Conservation (phyloP, 2,113 vertebrate genomes). For the Anser brachyrhynchus region DNA sequence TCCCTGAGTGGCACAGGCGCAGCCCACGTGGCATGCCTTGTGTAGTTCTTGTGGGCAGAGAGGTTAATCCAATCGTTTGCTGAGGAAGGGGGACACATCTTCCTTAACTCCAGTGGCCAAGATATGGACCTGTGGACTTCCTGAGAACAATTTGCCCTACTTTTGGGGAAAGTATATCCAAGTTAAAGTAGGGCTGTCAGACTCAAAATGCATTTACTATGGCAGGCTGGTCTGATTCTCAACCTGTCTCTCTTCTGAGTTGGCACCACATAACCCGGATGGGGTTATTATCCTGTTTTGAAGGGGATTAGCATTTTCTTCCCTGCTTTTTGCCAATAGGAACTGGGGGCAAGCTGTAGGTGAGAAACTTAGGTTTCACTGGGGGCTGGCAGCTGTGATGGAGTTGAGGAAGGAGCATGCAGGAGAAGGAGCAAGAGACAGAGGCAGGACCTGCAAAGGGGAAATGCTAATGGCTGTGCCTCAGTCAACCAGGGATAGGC, state of each 20-base stretch:
- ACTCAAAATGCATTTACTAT: neutral
- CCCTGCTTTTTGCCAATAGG: neutral
- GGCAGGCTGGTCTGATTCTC: neutral
- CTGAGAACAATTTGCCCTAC: neutral
- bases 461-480: neutral
- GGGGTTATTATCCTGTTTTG: neutral
- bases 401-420: neutral
- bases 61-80: neutral
- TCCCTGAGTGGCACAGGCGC: neutral
- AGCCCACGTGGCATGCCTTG: neutral
- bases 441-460: neutral
- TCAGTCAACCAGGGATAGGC: neutral
- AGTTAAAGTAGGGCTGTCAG: neutral
- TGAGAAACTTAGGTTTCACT: neutral
- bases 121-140: neutral
- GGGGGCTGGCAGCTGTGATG: neutral
- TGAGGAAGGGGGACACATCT: neutral
- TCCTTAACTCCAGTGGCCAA: neutral
- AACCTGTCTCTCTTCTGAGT: neutral
- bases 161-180: neutral
- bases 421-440: neutral
- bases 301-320: neutral
- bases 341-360: neutral
- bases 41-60: neutral
- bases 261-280: neutral